Evolutionary conservation across 2,888 invertebrate species (phyloP).

Genomic region (Emmelina monodactyla): DNA sequence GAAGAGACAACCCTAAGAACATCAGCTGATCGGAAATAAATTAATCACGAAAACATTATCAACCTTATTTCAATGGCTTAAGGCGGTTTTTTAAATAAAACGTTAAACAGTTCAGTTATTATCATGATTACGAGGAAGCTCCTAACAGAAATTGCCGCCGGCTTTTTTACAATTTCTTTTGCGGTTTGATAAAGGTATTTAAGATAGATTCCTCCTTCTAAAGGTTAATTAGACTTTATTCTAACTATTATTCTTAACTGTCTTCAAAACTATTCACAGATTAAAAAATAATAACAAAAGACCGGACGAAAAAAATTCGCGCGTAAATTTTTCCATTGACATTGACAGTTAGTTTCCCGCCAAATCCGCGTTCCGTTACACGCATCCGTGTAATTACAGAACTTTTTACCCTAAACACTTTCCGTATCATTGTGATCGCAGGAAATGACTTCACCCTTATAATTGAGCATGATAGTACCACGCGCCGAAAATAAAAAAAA

Average conservation of each 20-base stretch:
- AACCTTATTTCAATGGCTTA: neutral
- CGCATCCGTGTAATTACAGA: constrained; percentile 21
- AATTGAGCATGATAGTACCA: constrained; percentile 29
- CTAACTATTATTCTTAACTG: no score
- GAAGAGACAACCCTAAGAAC: neutral
- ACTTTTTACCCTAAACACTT: constrained; percentile 19
- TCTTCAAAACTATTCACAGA: no score
- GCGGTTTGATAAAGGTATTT: neutral
- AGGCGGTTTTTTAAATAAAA: neutral
- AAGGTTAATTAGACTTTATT: neutral
- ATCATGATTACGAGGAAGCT: neutral
- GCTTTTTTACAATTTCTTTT: neutral
- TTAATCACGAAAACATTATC: neutral
- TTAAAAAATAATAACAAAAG: no score
- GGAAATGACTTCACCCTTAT: constrained; percentile 51
- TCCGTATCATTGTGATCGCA: constrained; percentile 53
- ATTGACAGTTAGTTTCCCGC: constrained; percentile 24
- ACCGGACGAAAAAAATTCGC: no score
- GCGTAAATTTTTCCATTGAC: no score
- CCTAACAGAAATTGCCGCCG: neutral
- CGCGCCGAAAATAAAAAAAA: constrained; percentile 34
- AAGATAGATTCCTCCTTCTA: neutral
- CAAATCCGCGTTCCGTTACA: constrained; percentile 24
- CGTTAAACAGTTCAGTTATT: neutral
- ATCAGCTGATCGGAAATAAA: neutral